Base-by-base conservation (phyloP, 2,888 invertebrate species). In the Monochamus alternatus region DNA sequence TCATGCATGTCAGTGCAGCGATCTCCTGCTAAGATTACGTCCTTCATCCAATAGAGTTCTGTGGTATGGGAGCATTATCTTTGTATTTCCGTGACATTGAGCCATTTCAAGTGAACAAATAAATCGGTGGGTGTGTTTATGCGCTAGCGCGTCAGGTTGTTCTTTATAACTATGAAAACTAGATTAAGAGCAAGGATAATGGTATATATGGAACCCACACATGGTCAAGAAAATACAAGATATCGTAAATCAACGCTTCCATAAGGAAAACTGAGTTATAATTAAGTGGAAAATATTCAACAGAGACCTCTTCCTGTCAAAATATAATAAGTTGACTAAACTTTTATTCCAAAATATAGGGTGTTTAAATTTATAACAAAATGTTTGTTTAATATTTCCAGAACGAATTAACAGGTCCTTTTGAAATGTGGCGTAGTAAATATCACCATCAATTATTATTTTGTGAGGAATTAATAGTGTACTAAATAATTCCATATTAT, bases 181-280 rank as follows among this genome's bases (percentile, higher is more conserved):
- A 73, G 73, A 73, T 66, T 73, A 65, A 65, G 73, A 73, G 64
- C 73, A 73, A 73, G 73, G 66, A 73, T 73, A 73, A 44, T 63
- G 14, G 59, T 10, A 10, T 70, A 62, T 51, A 51, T 62, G 31
- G 22, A 67, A 67, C 67, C 66, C 31, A 67, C 67, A 67, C 67
- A 38, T 52, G 55, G 58, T 67, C 67, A 51, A 67, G 67, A 67
- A 67, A 67, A 67, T 67, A 9, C 14, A 0, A 22, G n/a, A 55
- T 1, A 14, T 7, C 10, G 4, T n/a, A 55, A 55, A 55, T n/a
- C 1, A 3, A n/a, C 14, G n/a, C 1, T 14, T 55, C 14, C 7
- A 14, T 55, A 55, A 22, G 22, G n/a, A 14, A n/a, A 5, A 38
- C 22, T 22, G 22, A 22, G n/a, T n/a, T n/a, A n/a, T 22, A 22